Conservation (phyloP, 2,797 vertebrate species). For the Petrocephalus sullivani region DNA sequence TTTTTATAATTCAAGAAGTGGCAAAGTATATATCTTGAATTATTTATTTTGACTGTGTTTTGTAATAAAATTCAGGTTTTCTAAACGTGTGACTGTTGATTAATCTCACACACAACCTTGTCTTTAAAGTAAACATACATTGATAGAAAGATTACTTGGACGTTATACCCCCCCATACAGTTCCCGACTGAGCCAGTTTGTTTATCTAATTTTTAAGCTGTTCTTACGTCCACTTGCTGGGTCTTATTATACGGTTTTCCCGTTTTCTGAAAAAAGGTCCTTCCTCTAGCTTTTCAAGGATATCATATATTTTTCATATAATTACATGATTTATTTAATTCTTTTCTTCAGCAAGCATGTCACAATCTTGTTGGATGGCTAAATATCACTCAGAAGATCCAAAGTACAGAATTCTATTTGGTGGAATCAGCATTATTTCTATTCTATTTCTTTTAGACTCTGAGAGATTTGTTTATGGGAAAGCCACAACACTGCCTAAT, state of each 20-base stretch:
- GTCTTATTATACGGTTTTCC: background rate
- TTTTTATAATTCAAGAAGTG: too few relatives aligned
- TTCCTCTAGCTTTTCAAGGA: background rate
- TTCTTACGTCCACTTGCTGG: background rate
- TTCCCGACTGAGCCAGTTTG: background rate
- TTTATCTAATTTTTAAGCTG: background rate
- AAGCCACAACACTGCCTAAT: background rate
- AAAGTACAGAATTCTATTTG: background rate
- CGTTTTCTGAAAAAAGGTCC: background rate
- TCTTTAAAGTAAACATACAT: too few relatives aligned
- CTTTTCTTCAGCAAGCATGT: background rate
- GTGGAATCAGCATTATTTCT: background rate
- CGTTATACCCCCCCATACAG: background rate
- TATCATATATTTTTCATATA: background rate
- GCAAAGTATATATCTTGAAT: too few relatives aligned
- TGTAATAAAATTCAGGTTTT: too few relatives aligned
- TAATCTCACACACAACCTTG: too few relatives aligned
- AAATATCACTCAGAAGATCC: background rate
- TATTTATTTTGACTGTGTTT: too few relatives aligned
- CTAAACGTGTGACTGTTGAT: too few relatives aligned
- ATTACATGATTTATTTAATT: background rate
- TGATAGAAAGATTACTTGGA: too few relatives aligned
- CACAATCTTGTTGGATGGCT: background rate
- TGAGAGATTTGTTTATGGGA: background rate
- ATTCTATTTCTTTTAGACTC: background rate